These are phyloP conservation scores for Probaryconus sp. DNA, from an alignment of 1,140 invertebrate species.

Conservation along the genomic window DNA sequence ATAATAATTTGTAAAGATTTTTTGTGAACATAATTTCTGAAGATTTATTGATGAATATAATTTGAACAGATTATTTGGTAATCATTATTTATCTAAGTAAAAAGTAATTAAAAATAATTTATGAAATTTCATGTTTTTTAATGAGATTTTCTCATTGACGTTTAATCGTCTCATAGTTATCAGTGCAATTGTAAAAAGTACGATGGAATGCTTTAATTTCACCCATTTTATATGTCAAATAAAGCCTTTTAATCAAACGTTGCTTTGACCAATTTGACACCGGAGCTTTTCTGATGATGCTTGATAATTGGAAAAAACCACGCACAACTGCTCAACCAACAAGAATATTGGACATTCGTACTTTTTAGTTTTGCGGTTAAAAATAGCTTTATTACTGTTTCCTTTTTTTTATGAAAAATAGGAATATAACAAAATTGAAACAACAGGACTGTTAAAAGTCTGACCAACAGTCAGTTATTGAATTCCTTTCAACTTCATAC, in stretches of 20 bases:
- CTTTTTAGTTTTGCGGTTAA: conserved; percentile 12
- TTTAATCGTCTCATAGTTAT: no score
- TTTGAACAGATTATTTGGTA: no score
- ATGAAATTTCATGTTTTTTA: no score
- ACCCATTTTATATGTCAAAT: conserved; percentile 6
- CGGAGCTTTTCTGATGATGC: conserved; percentile 11
- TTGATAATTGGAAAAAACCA: conserved; percentile 26
- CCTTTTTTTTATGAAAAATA: conserved; percentile 3
- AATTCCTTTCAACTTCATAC: conserved; percentile 2
- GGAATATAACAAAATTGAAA: not conserved
- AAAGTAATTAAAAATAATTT: no score
- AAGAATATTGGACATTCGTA: conserved; percentile 12
- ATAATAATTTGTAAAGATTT: no score
- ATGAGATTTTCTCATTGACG: no score
- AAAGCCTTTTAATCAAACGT: conserved; percentile 28
- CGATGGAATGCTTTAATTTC: not conserved
- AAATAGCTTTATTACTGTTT: conserved; percentile 14
- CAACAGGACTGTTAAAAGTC: conserved; percentile 4
- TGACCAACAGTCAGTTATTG: conserved; percentile 1
- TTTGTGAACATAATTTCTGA: no score
- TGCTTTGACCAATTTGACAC: conserved; percentile 14
- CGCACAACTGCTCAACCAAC: conserved; percentile 13
- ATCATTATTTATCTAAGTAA: no score
- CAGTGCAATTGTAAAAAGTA: not conserved
- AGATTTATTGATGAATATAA: no score